These are phyloP conservation scores for Rachycentron canadum DNA, from an alignment of 2,797 vertebrate genomes.

Conservation along the genomic window DNA sequence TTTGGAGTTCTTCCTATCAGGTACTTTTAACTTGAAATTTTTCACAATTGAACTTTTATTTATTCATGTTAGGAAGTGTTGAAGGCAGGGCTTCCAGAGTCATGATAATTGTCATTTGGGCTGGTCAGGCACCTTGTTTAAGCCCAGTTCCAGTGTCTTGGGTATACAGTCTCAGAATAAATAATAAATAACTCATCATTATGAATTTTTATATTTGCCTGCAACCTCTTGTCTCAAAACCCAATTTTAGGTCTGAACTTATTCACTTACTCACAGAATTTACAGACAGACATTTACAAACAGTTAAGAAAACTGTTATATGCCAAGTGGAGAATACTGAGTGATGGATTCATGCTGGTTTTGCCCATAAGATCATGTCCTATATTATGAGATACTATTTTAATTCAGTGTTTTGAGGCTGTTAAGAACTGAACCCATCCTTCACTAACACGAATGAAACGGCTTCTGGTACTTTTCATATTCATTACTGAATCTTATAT, in stretches of 20 bases:
- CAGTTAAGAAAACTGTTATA: neutral
- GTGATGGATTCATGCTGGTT: constrained; percentile 1
- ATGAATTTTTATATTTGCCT: constrained; percentile 5
- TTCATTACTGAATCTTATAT: constrained; percentile 35
- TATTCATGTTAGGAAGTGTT: neutral
- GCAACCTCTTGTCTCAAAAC: neutral
- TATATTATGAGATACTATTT: neutral
- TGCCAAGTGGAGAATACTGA: neutral
- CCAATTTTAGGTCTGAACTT: constrained; percentile 3
- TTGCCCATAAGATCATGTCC: neutral
- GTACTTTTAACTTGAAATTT: neutral
- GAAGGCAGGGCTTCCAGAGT: neutral
- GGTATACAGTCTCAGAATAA: neutral
- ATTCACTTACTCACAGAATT: neutral
- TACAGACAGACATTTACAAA: too few species aligned
- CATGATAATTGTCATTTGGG: neutral
- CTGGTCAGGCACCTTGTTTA: too few species aligned
- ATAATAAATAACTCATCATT: neutral
- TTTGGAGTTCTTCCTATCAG: neutral
- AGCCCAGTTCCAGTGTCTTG: constrained; percentile 7
- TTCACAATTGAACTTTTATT: neutral
- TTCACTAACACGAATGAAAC: constrained; percentile 37
- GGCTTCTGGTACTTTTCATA: constrained; percentile 37
- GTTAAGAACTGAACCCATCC: constrained; percentile 32
- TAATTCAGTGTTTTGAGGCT: constrained; percentile 15